These are phyloP conservation scores for Knipowitschia caucasica DNA, from an alignment of 2,797 vertebrate genomes.

Conservation along the genomic window DNA sequence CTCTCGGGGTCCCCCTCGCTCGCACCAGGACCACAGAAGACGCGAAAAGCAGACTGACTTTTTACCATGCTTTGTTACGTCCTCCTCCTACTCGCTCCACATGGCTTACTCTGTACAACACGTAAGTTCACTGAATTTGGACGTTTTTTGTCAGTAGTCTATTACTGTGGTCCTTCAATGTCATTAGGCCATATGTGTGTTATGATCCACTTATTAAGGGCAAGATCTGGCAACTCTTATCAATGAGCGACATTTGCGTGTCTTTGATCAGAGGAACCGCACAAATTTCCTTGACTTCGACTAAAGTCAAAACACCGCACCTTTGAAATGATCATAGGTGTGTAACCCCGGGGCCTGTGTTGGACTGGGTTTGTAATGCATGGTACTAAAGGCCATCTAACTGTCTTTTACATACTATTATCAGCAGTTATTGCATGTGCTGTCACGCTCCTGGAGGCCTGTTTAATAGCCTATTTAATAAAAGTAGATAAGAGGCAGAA, in stretches of 20 bases:
- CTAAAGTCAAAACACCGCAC: background rate
- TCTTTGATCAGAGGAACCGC: constrained; percentile 4
- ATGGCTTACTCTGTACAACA: constrained; percentile 48
- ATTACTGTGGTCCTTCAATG: background rate
- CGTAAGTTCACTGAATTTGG: constrained; percentile 63
- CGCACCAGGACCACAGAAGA: constrained; percentile 17
- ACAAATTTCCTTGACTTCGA: background rate
- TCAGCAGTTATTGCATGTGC: constrained; percentile 5
- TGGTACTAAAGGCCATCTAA: background rate
- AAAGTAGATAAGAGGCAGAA: constrained; percentile 11
- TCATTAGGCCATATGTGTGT: background rate
- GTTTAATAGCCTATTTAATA: too few relatives aligned
- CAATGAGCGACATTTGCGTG: background rate
- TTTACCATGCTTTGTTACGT: constrained; percentile 54
- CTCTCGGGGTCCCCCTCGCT: constrained; percentile 4
- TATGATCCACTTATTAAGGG: background rate
- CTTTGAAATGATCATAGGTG: constrained; percentile 6
- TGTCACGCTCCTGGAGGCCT: background rate
- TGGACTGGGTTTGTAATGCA: background rate
- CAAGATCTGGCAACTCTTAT: constrained; percentile 1
- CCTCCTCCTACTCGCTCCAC: constrained; percentile 54
- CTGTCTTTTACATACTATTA: background rate
- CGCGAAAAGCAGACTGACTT: background rate
- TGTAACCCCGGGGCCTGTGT: background rate
- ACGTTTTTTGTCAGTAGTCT: background rate